Conservation (phyloP, 1,140 invertebrate species). For the Sinella curviseta region DNA sequence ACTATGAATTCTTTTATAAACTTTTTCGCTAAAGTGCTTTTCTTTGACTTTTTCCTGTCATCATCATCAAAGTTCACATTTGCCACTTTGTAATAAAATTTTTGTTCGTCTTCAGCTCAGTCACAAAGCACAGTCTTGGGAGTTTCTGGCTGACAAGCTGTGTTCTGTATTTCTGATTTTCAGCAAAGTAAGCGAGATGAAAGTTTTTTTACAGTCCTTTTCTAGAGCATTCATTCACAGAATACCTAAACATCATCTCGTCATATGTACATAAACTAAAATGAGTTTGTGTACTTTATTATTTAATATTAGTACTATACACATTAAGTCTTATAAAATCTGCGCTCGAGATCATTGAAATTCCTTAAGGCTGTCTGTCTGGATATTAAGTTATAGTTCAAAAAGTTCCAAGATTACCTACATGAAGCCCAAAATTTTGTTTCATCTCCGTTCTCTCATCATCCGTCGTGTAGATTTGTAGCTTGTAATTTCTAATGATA, state of each 20-base stretch:
- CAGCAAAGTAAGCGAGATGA: background rate
- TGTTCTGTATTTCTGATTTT: background rate
- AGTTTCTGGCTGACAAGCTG: background rate
- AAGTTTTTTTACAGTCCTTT: background rate
- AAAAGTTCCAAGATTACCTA: too few species aligned
- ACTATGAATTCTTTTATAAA: background rate
- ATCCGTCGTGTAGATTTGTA: too few species aligned
- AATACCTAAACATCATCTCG: background rate
- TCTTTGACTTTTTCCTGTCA: conserved; percentile 24
- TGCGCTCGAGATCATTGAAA: too few species aligned
- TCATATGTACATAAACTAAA: too few species aligned
- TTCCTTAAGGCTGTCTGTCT: too few species aligned
- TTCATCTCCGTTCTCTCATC: too few species aligned
- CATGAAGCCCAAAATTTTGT: too few species aligned
- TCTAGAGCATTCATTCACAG: background rate
- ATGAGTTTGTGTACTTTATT: too few species aligned
- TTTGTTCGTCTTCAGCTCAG: background rate
- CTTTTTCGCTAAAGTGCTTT: conserved; percentile 18
- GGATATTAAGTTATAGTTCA: too few species aligned
- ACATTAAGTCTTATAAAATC: too few species aligned
- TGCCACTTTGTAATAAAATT: conserved; percentile 23
- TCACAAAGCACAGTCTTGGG: background rate
- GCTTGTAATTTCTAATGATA: too few species aligned
- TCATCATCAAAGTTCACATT: conserved; percentile 15
- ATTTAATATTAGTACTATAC: too few species aligned